Evolutionary conservation across 2,888 invertebrate genomes (phyloP), one percentile per base, ranked within the genome.

Genomic region (Bellardia bayeri): DNA sequence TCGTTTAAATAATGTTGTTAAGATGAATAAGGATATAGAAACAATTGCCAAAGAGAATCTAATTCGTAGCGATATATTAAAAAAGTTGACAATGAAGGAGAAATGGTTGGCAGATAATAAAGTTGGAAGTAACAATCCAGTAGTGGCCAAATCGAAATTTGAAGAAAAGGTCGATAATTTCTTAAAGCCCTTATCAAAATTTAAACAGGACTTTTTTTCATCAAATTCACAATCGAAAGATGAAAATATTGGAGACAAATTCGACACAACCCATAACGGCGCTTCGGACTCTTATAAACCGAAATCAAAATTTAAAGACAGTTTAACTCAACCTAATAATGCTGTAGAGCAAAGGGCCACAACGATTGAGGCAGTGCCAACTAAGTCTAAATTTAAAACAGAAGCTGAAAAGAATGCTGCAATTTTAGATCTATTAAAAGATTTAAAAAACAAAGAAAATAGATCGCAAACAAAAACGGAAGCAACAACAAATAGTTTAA

Each of bases 11-110:
- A 94, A 91, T 80, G 92, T 93, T 87, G 91, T 94, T n/a, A 93
- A 93, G 89, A 90, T 94, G 91, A 93, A 92, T 74, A 94, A 93
- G 68, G 94, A 94, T 82, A 89, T 94, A 4, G 92, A 93, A 71
- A 91, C 90, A 61, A 86, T 94, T 85, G 92, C 93, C 71, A 93
- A 93, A 75, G 93, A 94, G 58, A 93, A 92, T 87, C 87, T 93
- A 9, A 93, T 94, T 3, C 93, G 91, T 71, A 93, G 92, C 85
- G 94, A 94, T 83, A 94, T 94, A 54, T 90, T 93, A 78, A 93
- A 92, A 68, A 94, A 94, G 87, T 86, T 94, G 2, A 92, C 92
- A 0, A 90, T 94, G 14, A 94, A 94, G 81, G 94, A 94, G 75
- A 92, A 94, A 87, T 94, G 94, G 94, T 86, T 94, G 68, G 92